Evolutionary conservation across 1,140 invertebrate genomes (phyloP), one percentile per base, ranked within the genome.

Genomic region (Trichomalopsis sarcophagae): DNA sequence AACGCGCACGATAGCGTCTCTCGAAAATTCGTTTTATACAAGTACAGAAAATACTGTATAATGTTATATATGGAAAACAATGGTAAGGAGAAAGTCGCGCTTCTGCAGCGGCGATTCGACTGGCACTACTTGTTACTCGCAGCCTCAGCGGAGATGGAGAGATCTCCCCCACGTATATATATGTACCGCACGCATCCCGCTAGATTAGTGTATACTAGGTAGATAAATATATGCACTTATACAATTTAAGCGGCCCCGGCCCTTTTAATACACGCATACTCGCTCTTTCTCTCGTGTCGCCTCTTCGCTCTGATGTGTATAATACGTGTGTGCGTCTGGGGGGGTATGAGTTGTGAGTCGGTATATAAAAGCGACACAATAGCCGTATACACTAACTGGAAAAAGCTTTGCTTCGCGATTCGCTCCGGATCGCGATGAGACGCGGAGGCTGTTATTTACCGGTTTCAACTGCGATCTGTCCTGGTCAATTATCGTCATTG

Each of bases 221-320:
- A 50, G 84, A 81, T 85, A 81, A 85, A 75, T 81, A 68, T 68
- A 76, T 69, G 78, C 79, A 85, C 84, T 85, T 85, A 85, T 81
- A 81, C 84, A 85, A 85, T 85, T 85, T 85, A 85, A 76, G n/a
- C 33, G 33, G 33, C 33, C 36, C 47, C 23, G 62, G 36, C 33
- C n/a, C 50, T 78, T 84, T 47, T 84, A 84, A 36, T 55, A 50
- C 55, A 47, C 14, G n/a, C 33, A 44, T 55, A 50, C 55, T n/a
- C 14, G n/a, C 33, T 9, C 47, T 40, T 33, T 30, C 71, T 47
- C 50, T 3, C 5, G 33, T 36, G 5, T 21, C 55, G 7, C 27
- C 21, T 62, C 21, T 62, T 23, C 30, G 14, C 30, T 47, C 7
- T 71, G 5, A 3, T n/a, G 68, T 27, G 68, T 68, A 14, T 30